A percentile compares a stretch with the other conserved stretches of the same genome.
Conservation (phyloP, 2,888 invertebrate species). For the Micropterix aruncella region DNA sequence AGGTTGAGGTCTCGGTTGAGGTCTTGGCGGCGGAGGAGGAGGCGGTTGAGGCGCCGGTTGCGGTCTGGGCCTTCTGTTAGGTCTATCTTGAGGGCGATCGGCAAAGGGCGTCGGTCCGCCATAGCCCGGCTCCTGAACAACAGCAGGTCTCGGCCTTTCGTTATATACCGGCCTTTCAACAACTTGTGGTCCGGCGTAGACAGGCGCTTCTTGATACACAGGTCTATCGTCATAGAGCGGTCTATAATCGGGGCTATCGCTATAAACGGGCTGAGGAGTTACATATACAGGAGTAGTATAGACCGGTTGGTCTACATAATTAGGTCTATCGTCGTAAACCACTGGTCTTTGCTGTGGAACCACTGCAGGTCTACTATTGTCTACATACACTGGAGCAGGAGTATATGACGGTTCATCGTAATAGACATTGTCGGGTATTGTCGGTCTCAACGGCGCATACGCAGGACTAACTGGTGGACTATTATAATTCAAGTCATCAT, state of each 20-base stretch:
- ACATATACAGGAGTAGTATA: neutral
- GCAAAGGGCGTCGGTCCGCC: neutral
- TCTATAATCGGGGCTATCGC: neutral
- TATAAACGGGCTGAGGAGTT: neutral
- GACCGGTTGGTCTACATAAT: neutral
- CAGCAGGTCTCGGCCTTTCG: neutral
- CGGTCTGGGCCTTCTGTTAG: neutral
- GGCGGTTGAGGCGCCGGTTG: neutral
- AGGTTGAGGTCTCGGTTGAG: neutral
- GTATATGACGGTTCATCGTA: too few species aligned
- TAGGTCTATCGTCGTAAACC: neutral
- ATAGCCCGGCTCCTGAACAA: neutral
- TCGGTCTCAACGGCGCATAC: neutral
- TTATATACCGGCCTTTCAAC: neutral
- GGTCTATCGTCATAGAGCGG: neutral
- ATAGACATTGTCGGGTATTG: too few species aligned
- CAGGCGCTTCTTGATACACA: neutral
- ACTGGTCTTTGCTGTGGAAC: neutral
- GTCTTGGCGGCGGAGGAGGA: neutral
- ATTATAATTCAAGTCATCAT: too few species aligned
- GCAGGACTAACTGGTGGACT: neutral
- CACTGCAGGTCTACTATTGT: neutral
- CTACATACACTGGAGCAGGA: too few species aligned
- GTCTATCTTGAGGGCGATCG: neutral
- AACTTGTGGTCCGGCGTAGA: neutral